These are phyloP conservation scores for Drepanosiphum platanoidis DNA, from an alignment of 2,888 invertebrate genomes.

Conservation along the genomic window DNA sequence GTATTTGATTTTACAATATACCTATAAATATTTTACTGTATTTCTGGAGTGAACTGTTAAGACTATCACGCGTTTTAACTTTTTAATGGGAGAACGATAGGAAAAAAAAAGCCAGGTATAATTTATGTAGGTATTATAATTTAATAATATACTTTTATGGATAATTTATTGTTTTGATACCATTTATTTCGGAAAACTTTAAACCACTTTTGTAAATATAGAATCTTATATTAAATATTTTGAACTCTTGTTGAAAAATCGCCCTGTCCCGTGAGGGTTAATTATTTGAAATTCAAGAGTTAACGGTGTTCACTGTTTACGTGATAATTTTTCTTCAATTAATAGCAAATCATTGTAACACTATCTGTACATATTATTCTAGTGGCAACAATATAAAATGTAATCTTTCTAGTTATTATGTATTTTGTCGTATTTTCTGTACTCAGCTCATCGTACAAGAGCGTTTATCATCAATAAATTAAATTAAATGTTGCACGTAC, in stretches of 20 bases:
- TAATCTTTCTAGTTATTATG: too few species aligned
- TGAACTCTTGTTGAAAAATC: too few species aligned
- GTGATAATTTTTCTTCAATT: background rate
- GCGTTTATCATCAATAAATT: too few species aligned
- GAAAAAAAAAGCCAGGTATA: background rate
- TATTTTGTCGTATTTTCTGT: too few species aligned
- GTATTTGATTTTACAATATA: too few species aligned
- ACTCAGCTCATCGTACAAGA: too few species aligned
- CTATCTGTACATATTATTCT: background rate
- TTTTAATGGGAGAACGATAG: background rate
- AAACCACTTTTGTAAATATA: background rate
- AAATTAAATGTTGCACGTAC: too few species aligned
- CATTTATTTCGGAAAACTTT: background rate
- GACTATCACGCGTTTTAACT: slow-evolving; percentile 12
- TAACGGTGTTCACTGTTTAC: background rate
- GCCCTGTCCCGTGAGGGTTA: background rate
- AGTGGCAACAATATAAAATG: too few species aligned
- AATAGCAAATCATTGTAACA: background rate
- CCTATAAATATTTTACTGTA: background rate
- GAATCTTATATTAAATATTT: background rate
- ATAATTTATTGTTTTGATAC: background rate
- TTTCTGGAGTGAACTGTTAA: slow-evolving; percentile 12
- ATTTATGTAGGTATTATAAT: background rate
- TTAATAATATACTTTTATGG: background rate
- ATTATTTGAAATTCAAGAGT: background rate